A percentile compares a stretch with the other conserved stretches of the same genome.
Evolutionary conservation across 2,113 vertebrate species (phyloP).

Genomic region (Platichthys stellatus): DNA sequence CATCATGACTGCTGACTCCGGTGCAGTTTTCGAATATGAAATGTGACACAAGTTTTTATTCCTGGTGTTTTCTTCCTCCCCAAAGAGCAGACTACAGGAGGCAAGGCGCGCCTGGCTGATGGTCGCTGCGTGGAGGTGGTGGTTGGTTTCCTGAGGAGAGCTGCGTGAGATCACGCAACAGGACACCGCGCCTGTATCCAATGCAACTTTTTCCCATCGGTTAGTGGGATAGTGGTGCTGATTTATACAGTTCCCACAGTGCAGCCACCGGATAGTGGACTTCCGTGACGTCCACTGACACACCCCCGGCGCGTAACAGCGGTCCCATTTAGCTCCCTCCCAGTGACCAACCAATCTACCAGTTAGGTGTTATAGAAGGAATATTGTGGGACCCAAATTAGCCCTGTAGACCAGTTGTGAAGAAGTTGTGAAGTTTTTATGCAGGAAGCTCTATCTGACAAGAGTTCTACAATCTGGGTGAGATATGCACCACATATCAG

Average conservation of each 20-base stretch:
- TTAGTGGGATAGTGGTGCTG: constrained; percentile 38
- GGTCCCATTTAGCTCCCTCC: constrained; percentile 7
- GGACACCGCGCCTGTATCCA: constrained; percentile 65
- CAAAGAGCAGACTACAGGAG: background rate
- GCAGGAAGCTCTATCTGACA: background rate
- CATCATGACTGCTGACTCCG: constrained; percentile 71
- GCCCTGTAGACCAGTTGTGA: background rate
- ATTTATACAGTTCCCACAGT: constrained; percentile 84
- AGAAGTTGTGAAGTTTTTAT: background rate
- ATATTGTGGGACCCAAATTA: background rate
- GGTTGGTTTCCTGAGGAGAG: constrained; percentile 52
- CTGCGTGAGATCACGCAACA: constrained; percentile 68
- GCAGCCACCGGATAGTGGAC: constrained; percentile 63
- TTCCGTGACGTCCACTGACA: constrained; percentile 74
- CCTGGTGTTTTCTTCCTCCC: constrained; percentile 43
- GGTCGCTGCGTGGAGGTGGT: constrained; percentile 22
- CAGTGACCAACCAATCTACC: background rate
- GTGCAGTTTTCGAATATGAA: constrained; percentile 19
- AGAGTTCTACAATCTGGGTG: background rate
- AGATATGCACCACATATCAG: background rate
- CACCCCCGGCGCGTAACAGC: constrained; percentile 67
- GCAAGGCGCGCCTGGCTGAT: constrained; percentile 36
- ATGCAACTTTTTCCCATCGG: constrained; percentile 73
- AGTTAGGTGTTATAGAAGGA: background rate
- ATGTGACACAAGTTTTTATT: constrained; percentile 42